Percentiles rank a stretch among this genome's conserved stretches.
phyloP scores from a whole-genome alignment of 2,113 vertebrate species.

The Meles meles region DNA sequence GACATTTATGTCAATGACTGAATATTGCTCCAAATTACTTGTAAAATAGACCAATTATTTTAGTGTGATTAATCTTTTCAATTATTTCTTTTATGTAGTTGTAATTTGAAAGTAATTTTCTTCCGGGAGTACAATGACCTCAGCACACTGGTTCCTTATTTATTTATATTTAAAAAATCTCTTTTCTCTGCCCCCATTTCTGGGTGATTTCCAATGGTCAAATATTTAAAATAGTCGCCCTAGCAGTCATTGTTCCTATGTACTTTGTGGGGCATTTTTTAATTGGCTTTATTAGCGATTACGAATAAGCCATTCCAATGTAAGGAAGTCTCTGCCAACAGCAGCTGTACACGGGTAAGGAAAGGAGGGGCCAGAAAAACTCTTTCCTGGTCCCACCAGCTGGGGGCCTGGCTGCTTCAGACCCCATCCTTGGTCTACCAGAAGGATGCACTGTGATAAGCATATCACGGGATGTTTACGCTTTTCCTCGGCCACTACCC shows the following conservation, averaged over 20 bases:
- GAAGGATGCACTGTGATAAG: not conserved
- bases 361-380: not conserved
- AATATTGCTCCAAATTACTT: constrained; percentile 81
- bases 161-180: constrained; percentile 63
- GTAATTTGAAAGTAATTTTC: constrained; percentile 75
- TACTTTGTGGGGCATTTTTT: constrained; percentile 13
- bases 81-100: constrained; percentile 77
- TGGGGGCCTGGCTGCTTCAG: not conserved
- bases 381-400: not conserved
- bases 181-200: constrained; percentile 49
- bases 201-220: constrained; percentile 45
- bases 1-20: constrained; percentile 81
- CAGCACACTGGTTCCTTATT: constrained; percentile 33
- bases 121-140: constrained; percentile 64
- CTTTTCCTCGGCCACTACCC: not conserved
- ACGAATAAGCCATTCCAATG: not conserved
- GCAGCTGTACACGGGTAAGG: not conserved
- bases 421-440: not conserved
- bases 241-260: not conserved
- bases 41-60: constrained; percentile 80
- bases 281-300: constrained; percentile 37
- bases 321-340: not conserved
- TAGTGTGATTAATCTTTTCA: constrained; percentile 78
- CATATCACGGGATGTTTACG: not conserved
- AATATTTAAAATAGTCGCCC: constrained; percentile 41